Percentiles rank a stretch among this genome's conserved stretches.
These are phyloP conservation scores for Enteromius thamalakanensis DNA, from an alignment of 2,797 vertebrate species.

Conservation along the genomic window DNA sequence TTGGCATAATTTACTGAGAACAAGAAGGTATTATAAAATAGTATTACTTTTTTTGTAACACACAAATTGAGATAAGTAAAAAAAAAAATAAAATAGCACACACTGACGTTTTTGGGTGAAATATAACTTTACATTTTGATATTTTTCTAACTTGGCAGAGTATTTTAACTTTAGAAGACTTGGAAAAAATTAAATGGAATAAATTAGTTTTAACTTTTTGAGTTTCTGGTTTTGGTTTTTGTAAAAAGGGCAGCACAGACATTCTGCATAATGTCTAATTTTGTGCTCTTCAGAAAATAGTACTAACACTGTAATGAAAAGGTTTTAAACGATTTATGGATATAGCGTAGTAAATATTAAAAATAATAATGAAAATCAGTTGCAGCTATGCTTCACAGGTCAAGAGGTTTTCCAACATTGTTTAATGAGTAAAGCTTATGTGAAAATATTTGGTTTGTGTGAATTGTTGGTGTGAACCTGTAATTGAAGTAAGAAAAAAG, in stretches of 20 bases:
- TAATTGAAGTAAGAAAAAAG: background rate
- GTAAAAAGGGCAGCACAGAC: background rate
- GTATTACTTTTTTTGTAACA: background rate
- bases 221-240: background rate
- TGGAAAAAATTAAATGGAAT: background rate
- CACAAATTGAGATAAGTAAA: background rate
- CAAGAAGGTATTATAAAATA: background rate
- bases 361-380: background rate
- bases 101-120: background rate
- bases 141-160: background rate
- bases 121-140: background rate
- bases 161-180: background rate
- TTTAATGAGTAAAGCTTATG: background rate
- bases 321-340: background rate
- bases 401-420: background rate
- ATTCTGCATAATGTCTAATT: background rate
- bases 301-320: background rate
- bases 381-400: background rate
- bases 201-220: background rate
- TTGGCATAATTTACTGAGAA: background rate
- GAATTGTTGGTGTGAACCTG: background rate
- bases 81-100: background rate
- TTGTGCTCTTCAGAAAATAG: background rate
- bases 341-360: background rate
- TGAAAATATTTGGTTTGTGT: conserved; percentile 12